Evolutionary conservation across 2,797 vertebrate genomes (phyloP), one percentile per base, ranked within the genome.

Genomic region (Aeoliscus strigatus): DNA sequence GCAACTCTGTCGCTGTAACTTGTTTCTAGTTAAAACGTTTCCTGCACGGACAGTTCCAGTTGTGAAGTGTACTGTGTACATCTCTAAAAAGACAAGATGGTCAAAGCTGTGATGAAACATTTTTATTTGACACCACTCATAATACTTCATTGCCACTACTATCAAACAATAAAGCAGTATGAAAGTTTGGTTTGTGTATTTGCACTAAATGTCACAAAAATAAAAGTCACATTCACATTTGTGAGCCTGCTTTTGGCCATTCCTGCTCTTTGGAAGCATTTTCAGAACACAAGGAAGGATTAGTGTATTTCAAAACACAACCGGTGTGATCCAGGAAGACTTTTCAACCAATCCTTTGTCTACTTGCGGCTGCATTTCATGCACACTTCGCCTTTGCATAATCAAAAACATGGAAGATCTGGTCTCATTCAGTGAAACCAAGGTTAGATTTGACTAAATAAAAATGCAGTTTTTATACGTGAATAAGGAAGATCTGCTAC

Each of bases 251-350:
- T 40, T 73, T 75, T 81, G 83, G 74, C 79, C 72, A 66, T 72
- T 48, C 11, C 42, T 35, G 13, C 62, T 84, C 83, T 83, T 86
- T 83, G 80, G 80, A 83, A 49, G 56, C 58, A 60, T 40, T 18
- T 70, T 59, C 36, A 40, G 36, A 35, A 57, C 57, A 60, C 39
- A 39, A 56, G 56, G 58, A 74, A 52, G 55, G 53, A 32, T 51
- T 48, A 18, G 26, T 37, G 10, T 51, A 25, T 42, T 70, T 69
- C 15, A 34, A 56, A 73, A 66, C 50, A 71, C 51, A 27, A 51
- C 27, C 4, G 24, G 28, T 46, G 52, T 17, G 14, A 66, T 70
- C 49, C 32, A 77, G 81, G 81, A 86, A 86, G 83, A 84, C 81
- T 51, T 61, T 62, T 31, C 30, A 25, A 70, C 52, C 66, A 46